Base-by-base conservation (phyloP, 1,140 invertebrate species). In the Latrodectus geometricus region DNA sequence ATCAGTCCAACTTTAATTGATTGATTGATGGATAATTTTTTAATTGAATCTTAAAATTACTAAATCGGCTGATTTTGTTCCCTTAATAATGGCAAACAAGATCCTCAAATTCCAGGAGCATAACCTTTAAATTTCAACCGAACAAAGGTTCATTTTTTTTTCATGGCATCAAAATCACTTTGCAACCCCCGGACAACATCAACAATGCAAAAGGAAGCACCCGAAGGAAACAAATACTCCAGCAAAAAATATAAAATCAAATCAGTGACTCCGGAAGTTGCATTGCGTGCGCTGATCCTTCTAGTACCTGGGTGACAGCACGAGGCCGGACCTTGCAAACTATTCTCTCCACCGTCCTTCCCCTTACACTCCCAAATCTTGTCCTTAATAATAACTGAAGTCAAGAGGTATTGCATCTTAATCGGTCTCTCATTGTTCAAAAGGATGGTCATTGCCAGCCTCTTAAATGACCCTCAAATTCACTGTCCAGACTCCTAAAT, bases 381-480 rank as follows among this genome's bases (percentile, higher is more conserved):
- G 54, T 61, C 8, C 35, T 68, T 61, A 75, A 82, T 84, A 84
- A 84, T 84, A 76, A 76, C 72, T 54, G 61, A 35, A 61, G 54
- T 49, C n/a, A 79, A 68, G 61, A 72, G 69, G 79, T 73, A 82
- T 73, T 73, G 65, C 82, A 76, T 75, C 73, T 69, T 76, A 76
- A 84, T 68, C 56, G 69, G 48, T 23, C 35, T 68, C 49, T 68
- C 82, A 84, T 84, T 84, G 82, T 84, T 84, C 70, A 15, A 21
- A n/a, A 35, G 35, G 65, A n/a, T 84, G 82, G 82, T 84, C 80
- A 74, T 83, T 83, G 80, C 56, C 79, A 65, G 49, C 21, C 20
- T 35, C 54, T 35, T 52, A 84, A 76, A 84, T 84, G 82, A 69
- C 73, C 61, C 52, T 70, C 73, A 76, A 84, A 84, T 84, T 73